phyloP scores from a whole-genome alignment of 2,113 vertebrate species.

The Elaphurus davidianus region DNA sequence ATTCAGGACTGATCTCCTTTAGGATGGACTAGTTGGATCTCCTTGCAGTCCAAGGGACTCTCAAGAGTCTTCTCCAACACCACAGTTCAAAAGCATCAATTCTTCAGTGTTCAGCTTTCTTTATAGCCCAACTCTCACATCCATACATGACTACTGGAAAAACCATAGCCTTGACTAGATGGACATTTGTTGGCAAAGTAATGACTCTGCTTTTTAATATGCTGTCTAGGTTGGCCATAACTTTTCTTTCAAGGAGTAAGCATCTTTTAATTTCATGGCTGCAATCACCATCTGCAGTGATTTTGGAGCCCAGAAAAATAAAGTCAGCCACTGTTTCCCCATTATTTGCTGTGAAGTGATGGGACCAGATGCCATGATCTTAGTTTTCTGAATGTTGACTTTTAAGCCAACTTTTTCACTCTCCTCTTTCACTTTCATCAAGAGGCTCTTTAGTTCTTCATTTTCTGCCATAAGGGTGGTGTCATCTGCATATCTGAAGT shows the following conservation, averaged over 20 bases:
- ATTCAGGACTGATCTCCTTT: not conserved
- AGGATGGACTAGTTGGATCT: not conserved
- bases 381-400: not conserved
- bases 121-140: not conserved
- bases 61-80: not conserved
- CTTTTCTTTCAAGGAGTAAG: not conserved
- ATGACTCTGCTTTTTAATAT: not conserved
- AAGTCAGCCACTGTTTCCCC: not conserved
- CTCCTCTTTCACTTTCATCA: not conserved
- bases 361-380: not conserved
- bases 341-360: not conserved
- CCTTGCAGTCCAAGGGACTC: not conserved
- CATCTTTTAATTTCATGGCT: not conserved
- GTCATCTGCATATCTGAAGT: not conserved
- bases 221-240: not conserved
- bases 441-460: not conserved
- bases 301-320: rapidly evolving
- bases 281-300: not conserved
- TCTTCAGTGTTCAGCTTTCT: rapidly evolving
- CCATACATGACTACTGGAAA: not conserved
- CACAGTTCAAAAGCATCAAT: not conserved
- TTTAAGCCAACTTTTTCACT: not conserved
- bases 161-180: not conserved
- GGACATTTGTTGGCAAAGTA: not conserved
- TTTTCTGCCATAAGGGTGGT: not conserved